phyloP scores from a whole-genome alignment of 2,113 vertebrate genomes.

The Pleuronectes platessa region DNA sequence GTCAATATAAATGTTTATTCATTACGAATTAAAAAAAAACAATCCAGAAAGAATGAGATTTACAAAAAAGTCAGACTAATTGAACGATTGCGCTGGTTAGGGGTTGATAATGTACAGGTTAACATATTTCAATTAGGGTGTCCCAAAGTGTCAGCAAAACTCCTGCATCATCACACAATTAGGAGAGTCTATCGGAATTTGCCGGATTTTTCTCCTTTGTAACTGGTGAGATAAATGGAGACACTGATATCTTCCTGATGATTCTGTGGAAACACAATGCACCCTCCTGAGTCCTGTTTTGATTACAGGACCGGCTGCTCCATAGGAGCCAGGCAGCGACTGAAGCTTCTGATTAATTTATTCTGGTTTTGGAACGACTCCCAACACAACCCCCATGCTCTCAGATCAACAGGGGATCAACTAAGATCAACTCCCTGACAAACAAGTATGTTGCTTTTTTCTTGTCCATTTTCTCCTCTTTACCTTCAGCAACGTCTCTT shows the following conservation, averaged over 20 bases:
- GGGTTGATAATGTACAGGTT: not conserved
- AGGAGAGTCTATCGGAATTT: not conserved
- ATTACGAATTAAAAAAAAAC: no score
- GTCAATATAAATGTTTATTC: no score
- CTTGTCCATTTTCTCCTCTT: not conserved
- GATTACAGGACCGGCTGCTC: conserved; percentile 39
- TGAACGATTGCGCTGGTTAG: no score
- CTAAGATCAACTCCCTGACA: conserved; percentile 21
- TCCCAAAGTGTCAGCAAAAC: not conserved
- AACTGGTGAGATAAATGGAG: conserved; percentile 18
- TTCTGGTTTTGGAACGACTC: conserved; percentile 41
- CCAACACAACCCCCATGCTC: conserved; percentile 25
- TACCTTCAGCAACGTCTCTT: not conserved
- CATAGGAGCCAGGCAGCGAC: conserved; percentile 20
- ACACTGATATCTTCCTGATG: conserved; percentile 32
- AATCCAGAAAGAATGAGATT: no score
- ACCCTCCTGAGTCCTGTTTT: conserved; percentile 40
- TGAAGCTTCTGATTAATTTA: conserved; percentile 54
- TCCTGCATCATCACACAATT: conserved; percentile 2
- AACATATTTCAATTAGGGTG: not conserved
- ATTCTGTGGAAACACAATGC: conserved; percentile 28
- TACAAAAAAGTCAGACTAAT: no score
- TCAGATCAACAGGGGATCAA: conserved; percentile 25
- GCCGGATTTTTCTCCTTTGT: conserved; percentile 1
- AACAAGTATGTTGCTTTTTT: conserved; percentile 20